A percentile compares a stretch with the other conserved stretches of the same genome.
These are phyloP conservation scores for Drosophila bunnanda DNA, from an alignment of 2,888 invertebrate species.

Conservation along the genomic window DNA sequence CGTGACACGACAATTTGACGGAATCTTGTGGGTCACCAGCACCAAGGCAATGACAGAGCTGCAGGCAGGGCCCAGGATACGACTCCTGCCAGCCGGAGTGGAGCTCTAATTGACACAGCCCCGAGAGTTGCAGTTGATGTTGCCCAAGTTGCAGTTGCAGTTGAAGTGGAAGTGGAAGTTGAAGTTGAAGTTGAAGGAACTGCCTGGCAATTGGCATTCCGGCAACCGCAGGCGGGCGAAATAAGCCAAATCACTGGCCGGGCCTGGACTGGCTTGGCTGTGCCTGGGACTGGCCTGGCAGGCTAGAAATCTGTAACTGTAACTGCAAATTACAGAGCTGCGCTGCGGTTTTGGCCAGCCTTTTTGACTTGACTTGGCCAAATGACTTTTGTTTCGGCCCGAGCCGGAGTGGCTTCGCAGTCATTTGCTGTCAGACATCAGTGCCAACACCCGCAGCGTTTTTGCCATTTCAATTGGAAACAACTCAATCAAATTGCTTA, in stretches of 20 bases:
- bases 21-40: conserved; percentile 47
- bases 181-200: conserved; percentile 45
- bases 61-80: conserved; percentile 15
- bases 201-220: conserved; percentile 54
- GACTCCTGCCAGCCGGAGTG: conserved; percentile 3
- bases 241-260: conserved; percentile 71
- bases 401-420: conserved; percentile 26
- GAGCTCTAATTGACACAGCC: conserved; percentile 47
- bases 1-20: conserved; percentile 83
- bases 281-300: conserved; percentile 22
- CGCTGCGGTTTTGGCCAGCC: conserved; percentile 30
- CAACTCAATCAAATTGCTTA: conserved; percentile 77
- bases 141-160: conserved; percentile 15
- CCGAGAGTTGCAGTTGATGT: conserved; percentile 7
- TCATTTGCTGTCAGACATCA: conserved; percentile 57
- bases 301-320: conserved; percentile 72
- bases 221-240: conserved; percentile 66
- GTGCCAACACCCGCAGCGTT: conserved; percentile 78
- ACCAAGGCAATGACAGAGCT: conserved; percentile 58
- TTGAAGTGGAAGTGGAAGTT: conserved; percentile 10
- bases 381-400: conserved; percentile 68
- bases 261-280: not conserved
- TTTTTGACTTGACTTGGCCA: conserved; percentile 55
- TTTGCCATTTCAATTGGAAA: conserved; percentile 75
- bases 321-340: conserved; percentile 67